phyloP scores from a whole-genome alignment of 2,113 vertebrate genomes.

The Labeo catla region DNA sequence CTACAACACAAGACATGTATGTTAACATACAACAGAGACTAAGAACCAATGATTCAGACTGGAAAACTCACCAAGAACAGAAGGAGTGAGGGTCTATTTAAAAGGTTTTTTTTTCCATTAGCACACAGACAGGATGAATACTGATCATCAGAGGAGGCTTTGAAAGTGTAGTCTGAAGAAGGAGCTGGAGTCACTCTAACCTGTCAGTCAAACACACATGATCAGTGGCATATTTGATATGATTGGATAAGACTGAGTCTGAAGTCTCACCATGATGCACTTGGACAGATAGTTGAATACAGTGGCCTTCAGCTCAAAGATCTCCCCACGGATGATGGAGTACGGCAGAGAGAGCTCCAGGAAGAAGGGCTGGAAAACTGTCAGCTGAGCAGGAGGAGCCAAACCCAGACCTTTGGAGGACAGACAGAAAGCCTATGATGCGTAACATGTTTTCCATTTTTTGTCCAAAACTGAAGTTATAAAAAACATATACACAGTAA shows the following conservation, averaged over 20 bases:
- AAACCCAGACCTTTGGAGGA: slow-evolving; percentile 82
- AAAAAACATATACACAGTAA: too few relatives aligned
- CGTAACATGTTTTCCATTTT: too few relatives aligned
- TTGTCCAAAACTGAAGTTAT: too few relatives aligned
- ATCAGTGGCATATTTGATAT: too few relatives aligned
- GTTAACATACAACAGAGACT: too few relatives aligned
- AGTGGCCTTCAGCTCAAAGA: slow-evolving; percentile 84
- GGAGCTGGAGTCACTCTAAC: slow-evolving; percentile 67
- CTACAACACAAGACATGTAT: too few relatives aligned
- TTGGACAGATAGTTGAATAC: slow-evolving; percentile 82
- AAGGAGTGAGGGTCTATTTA: slow-evolving; percentile 71
- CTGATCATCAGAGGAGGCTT: slow-evolving; percentile 51
- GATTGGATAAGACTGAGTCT: too few relatives aligned
- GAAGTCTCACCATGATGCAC: slow-evolving; percentile 72
- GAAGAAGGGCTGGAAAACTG: slow-evolving; percentile 87
- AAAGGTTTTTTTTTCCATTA: slow-evolving; percentile 70
- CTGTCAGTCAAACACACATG: slow-evolving; percentile 41
- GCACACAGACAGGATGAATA: slow-evolving; percentile 73
- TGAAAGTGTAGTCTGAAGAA: slow-evolving; percentile 72
- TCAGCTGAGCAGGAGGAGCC: slow-evolving; percentile 74
- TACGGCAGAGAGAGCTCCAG: slow-evolving; percentile 85
- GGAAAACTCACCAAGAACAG: slow-evolving; percentile 73
- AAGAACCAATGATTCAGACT: too few relatives aligned
- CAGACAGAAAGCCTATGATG: slow-evolving; percentile 72
- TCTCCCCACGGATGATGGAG: slow-evolving; percentile 84